Conservation (phyloP, 2,113 vertebrate species). For the Ornithorhynchus anatinus region DNA sequence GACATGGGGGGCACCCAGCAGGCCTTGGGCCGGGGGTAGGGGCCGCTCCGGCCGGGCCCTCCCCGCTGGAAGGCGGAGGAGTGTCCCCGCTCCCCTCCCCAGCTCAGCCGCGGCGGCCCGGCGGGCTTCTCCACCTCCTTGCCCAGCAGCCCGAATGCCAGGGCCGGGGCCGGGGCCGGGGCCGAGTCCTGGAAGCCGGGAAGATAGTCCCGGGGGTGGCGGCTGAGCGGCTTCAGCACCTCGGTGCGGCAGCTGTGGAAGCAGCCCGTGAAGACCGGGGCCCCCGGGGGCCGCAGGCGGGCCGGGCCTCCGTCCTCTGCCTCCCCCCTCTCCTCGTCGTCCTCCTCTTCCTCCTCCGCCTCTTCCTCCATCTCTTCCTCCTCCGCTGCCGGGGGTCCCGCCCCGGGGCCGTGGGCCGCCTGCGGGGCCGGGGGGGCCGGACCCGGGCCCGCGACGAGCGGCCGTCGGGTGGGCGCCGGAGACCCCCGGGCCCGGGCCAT, state of each 20-base stretch:
- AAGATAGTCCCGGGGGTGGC: constrained; percentile 54
- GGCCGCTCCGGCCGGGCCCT: neutral
- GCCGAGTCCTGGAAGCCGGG: constrained; percentile 45
- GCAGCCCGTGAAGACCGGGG: constrained; percentile 51
- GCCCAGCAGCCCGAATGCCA: neutral
- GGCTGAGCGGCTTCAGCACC: constrained; percentile 37
- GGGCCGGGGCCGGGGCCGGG: neutral
- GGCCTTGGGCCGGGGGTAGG: constrained; percentile 32
- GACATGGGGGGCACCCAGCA: constrained; percentile 66
- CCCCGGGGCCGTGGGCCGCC: neutral
- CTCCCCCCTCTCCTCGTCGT: no score
- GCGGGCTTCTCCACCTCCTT: neutral
- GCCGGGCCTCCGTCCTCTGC: neutral
- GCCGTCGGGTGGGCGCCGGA: neutral
- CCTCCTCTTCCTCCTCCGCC: neutral
- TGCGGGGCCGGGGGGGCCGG: neutral
- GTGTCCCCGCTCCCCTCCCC: constrained; percentile 27
- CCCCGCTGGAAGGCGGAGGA: constrained; percentile 54
- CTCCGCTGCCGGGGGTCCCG: neutral
- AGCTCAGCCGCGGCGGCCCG: constrained; percentile 24
- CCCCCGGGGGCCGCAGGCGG: accelerated
- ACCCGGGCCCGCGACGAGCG: neutral
- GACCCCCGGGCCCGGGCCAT: neutral
- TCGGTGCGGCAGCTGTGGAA: constrained; percentile 50
- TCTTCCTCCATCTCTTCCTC: neutral